phyloP scores from a whole-genome alignment of 2,888 invertebrate species.

The Drosophila paucipuncta region DNA sequence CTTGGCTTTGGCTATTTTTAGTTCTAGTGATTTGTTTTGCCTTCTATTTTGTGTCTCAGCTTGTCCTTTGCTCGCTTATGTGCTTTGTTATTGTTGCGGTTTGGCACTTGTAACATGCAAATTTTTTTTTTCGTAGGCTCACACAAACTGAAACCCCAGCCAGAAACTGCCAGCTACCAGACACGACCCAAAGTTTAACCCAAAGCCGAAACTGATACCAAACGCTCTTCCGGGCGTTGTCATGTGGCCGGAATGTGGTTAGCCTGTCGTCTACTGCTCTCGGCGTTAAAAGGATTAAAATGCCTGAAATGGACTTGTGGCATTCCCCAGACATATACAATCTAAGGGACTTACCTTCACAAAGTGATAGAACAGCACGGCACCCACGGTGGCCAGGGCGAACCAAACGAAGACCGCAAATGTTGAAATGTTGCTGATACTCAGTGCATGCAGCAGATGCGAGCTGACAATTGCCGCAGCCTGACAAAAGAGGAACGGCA shows the following conservation, averaged over 20 bases:
- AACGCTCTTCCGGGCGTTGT: constrained; percentile 29
- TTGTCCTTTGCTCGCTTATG: constrained; percentile 35
- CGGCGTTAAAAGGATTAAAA: constrained; percentile 71
- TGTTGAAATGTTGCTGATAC: constrained; percentile 91
- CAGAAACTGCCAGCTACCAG: constrained; percentile 15
- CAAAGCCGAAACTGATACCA: constrained; percentile 61
- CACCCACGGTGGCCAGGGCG: constrained; percentile 90
- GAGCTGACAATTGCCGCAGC: constrained; percentile 92
- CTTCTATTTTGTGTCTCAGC: constrained; percentile 40
- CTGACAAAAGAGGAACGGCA: constrained; percentile 92
- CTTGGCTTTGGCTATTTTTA: constrained; percentile 69
- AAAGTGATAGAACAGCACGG: constrained; percentile 93
- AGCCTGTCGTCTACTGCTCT: constrained; percentile 27
- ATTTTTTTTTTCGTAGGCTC: constrained; percentile 42
- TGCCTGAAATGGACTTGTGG: constrained; percentile 62
- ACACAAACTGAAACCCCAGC: constrained; percentile 23
- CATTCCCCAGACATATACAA: constrained; percentile 24
- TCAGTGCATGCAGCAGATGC: constrained; percentile 89
- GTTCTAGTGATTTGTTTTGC: constrained; percentile 72
- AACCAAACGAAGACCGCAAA: constrained; percentile 93
- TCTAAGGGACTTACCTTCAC: constrained; percentile 88
- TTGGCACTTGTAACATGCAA: constrained; percentile 74
- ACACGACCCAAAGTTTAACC: constrained; percentile 47
- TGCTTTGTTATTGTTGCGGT: constrained; percentile 71
- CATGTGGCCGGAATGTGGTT: constrained; percentile 39